phyloP scores from a whole-genome alignment of 2,113 vertebrate genomes.

The Phocoena phocoena region DNA sequence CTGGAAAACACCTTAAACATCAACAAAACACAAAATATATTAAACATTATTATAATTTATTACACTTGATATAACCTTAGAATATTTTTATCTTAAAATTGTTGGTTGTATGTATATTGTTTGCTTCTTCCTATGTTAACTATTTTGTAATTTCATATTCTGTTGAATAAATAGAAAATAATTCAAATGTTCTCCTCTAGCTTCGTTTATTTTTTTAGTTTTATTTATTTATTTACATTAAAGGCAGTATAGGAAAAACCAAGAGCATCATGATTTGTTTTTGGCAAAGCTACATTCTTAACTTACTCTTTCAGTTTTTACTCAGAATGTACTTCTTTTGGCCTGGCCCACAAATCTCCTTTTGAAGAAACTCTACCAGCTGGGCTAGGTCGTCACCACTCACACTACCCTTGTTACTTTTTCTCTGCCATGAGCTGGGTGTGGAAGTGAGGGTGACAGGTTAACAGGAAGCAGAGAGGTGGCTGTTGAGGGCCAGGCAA shows the following conservation, averaged over 20 bases:
- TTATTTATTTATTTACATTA: not conserved
- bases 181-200: not conserved
- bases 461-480: not conserved
- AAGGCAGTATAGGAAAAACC: not conserved
- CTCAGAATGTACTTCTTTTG: not conserved
- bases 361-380: not conserved
- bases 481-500: not conserved
- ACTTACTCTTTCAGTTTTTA: not conserved
- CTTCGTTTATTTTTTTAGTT: not conserved
- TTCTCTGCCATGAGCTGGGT: not conserved
- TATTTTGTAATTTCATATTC: not conserved
- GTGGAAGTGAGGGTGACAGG: not conserved
- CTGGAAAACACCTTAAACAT: not conserved
- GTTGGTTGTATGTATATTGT: not conserved
- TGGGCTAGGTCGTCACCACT: not conserved
- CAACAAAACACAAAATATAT: not conserved
- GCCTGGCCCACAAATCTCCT: not conserved
- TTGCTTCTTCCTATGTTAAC: not conserved
- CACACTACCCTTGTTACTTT: not conserved
- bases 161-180: not conserved
- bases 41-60: not conserved
- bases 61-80: not conserved
- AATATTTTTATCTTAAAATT: not conserved
- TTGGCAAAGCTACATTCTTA: not conserved
- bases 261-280: not conserved